Conservation (phyloP, 2,888 invertebrate species). For the Stegophylla sp. region DNA sequence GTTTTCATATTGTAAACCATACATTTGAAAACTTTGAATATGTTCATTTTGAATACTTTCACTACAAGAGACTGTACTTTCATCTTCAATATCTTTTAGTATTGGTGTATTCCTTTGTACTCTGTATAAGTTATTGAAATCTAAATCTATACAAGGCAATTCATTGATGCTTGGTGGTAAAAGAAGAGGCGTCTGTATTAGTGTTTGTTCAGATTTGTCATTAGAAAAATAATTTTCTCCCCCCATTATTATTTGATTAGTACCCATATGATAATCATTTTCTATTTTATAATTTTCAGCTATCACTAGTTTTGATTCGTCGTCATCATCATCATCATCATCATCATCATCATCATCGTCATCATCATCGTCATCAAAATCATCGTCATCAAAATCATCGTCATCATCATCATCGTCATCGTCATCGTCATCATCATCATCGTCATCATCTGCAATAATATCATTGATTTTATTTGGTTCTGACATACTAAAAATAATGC, state of each 20-base stretch:
- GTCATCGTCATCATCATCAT: no score
- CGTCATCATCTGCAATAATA: conserved; percentile 60
- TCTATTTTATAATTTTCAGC: conserved; percentile 67
- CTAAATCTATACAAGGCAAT: not conserved
- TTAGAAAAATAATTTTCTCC: not conserved
- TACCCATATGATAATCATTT: conserved; percentile 63
- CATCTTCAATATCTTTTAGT: conserved; percentile 16
- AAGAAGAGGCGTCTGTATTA: not conserved
- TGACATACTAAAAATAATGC: conserved; percentile 11
- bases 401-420: no score
- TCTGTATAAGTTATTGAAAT: not conserved
- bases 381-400: no score
- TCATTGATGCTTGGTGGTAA: conserved; percentile 7
- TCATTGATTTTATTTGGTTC: conserved; percentile 35
- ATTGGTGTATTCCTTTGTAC: not conserved
- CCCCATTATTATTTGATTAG: not conserved
- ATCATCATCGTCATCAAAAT: no score
- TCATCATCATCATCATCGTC: no score
- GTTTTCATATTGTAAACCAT: conserved; percentile 1
- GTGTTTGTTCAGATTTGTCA: not conserved
- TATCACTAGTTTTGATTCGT: conserved; percentile 61
- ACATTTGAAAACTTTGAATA: conserved; percentile 36
- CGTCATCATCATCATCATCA: conserved; percentile 65
- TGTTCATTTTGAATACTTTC: conserved; percentile 12
- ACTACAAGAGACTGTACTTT: conserved; percentile 10